These are phyloP conservation scores for Virgularia gustaviana DNA, from an alignment of 92 coral and sea anemone species.

Conservation along the genomic window DNA sequence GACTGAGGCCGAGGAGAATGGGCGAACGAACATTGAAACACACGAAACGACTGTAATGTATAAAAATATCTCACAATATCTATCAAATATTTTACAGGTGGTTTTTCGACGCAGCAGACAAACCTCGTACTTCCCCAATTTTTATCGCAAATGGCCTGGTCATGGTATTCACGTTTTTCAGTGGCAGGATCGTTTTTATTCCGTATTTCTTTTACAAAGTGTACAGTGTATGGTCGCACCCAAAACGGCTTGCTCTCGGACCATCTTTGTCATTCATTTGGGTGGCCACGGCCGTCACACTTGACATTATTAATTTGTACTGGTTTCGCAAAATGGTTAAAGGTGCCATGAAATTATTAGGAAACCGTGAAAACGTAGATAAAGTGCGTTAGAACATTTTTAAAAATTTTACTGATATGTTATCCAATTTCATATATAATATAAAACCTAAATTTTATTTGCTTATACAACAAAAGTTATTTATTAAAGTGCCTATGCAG, in stretches of 20 bases:
- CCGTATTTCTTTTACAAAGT: slow-evolving; percentile 82
- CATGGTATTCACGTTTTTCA: slow-evolving; percentile 73
- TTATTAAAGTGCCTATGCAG: too few relatives aligned
- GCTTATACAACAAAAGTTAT: too few relatives aligned
- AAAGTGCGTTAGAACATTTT: slow-evolving; percentile 27
- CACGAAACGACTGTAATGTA: neutral
- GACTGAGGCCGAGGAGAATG: too few relatives aligned
- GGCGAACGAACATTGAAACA: neutral
- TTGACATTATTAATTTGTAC: slow-evolving; percentile 71
- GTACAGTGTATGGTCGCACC: slow-evolving; percentile 59
- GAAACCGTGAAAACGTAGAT: slow-evolving; percentile 23
- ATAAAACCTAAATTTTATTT: too few relatives aligned
- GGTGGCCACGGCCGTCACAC: slow-evolving; percentile 62
- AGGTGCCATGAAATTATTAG: slow-evolving; percentile 66
- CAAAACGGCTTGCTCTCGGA: slow-evolving; percentile 60
- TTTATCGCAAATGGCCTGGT: slow-evolving; percentile 70
- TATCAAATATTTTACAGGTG: slow-evolving; percentile 51
- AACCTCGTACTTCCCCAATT: slow-evolving; percentile 58
- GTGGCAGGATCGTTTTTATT: slow-evolving; percentile 71
- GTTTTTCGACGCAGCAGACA: slow-evolving; percentile 69
- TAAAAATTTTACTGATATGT: too few relatives aligned
- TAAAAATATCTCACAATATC: neutral
- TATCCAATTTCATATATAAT: too few relatives aligned
- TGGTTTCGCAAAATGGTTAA: slow-evolving; percentile 79
- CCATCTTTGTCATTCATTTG: slow-evolving; percentile 47